These are phyloP conservation scores for Zaprionus camerounensis DNA, from an alignment of 1,140 invertebrate genomes.

Conservation along the genomic window DNA sequence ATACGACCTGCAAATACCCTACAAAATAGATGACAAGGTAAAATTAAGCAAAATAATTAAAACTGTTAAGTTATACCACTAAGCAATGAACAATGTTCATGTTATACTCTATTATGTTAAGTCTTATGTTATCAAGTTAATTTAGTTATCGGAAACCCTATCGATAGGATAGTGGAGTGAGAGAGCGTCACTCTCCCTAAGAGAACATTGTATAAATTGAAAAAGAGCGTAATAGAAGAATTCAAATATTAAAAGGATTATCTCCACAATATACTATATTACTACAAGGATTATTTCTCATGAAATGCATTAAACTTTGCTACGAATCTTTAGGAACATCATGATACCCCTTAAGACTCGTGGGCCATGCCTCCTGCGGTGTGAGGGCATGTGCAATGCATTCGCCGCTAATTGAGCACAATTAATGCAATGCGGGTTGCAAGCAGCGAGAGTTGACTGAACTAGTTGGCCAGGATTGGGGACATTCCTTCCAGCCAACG, in stretches of 20 bases:
- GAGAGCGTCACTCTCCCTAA: no score
- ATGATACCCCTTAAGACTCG: background rate
- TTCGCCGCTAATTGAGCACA: constrained; percentile 28
- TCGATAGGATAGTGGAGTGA: no score
- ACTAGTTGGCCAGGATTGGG: constrained; percentile 14
- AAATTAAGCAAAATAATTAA: background rate
- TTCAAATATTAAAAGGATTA: no score
- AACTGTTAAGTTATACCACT: background rate
- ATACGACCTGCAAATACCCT: constrained; percentile 28
- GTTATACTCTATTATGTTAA: no score
- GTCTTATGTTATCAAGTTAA: no score
- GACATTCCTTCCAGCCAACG: background rate
- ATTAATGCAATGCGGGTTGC: constrained; percentile 47
- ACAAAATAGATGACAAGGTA: background rate
- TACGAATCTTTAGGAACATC: background rate
- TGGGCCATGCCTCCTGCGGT: background rate
- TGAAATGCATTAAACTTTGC: background rate
- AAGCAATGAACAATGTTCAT: no score
- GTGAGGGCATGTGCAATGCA: background rate
- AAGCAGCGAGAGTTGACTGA: background rate
- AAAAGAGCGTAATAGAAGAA: no score
- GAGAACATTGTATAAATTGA: no score
- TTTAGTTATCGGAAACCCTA: no score
- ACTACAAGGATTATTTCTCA: background rate
- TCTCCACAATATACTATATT: background rate